Conservation (phyloP, 2,888 invertebrate species). For the Orchestes rusci region DNA sequence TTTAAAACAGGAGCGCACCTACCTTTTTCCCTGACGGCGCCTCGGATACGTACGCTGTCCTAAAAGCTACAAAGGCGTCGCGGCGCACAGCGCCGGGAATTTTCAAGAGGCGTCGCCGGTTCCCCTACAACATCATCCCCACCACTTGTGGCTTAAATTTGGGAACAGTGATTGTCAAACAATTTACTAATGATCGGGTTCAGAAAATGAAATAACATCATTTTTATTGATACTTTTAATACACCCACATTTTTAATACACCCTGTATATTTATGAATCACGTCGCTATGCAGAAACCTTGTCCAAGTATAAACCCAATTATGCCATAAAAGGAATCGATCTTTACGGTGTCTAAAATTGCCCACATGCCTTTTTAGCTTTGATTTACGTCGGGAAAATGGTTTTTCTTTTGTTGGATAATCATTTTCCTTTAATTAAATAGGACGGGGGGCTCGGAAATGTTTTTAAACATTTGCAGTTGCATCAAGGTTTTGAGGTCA, state of each 20-base stretch:
- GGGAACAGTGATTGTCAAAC: too few species aligned
- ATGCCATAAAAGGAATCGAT: conserved; percentile 16
- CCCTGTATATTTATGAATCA: too few species aligned
- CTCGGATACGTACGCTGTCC: conserved; percentile 43
- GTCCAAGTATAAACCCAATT: conserved; percentile 13
- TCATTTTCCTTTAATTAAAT: too few species aligned
- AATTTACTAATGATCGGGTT: too few species aligned
- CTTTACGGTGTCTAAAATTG: conserved; percentile 11
- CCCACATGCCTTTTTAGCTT: conserved; percentile 3
- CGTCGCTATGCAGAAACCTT: conserved; percentile 16
- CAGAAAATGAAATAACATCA: too few species aligned
- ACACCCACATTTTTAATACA: too few species aligned
- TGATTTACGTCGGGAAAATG: too few species aligned
- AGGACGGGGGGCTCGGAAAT: too few species aligned
- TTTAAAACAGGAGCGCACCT: conserved; percentile 24
- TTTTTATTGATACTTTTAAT: too few species aligned
- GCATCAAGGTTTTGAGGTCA: conserved; percentile 19
- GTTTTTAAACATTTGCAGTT: too few species aligned
- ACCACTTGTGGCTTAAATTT: conserved; percentile 12
- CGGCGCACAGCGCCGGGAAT: conserved; percentile 32
- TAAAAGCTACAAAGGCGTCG: conserved; percentile 44
- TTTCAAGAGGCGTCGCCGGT: conserved; percentile 16
- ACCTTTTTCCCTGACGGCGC: conserved; percentile 43
- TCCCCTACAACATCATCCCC: conserved; percentile 14
- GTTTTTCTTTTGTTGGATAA: too few species aligned